Evolutionary conservation across 2,113 vertebrate species (phyloP), one percentile per base, ranked within the genome.

Genomic region (Alexandromys fortis): DNA sequence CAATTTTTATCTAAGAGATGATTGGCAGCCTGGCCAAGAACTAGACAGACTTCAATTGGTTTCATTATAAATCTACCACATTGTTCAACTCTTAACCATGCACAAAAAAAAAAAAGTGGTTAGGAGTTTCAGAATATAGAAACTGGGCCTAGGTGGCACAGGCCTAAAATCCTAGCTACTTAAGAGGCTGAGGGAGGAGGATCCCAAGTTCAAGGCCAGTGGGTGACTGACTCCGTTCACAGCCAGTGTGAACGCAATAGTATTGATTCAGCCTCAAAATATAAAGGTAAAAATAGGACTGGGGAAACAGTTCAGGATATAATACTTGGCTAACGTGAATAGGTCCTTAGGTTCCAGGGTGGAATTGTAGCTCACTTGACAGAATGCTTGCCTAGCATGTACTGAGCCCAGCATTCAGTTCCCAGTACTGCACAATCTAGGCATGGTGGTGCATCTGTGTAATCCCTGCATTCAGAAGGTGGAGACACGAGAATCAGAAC

Each of bases 1-100:
- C 67, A 72, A 88, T 55, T 86, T 91, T 92, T 16, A 92, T 55
- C 7, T 49, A 91, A 52, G 49, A 95, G 45, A 95, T 78, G 55
- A 70, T 21, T 58, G 42, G 22, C 81, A 93, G 47, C 35, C 26
- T 89, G n/a, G 78, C 61, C 70, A 55, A 89, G 81, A 55, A 83
- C 68, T 19, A 87, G 38, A 88, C 75, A 94, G 58, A 85, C 94
- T 49, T 92, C 38, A 78, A 90, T 83, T 55, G n/a, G 35, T 79
- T 90, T 92, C n/a, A 81, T 92, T 79, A 12, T 65, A 91, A 78
- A 72, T 79, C 33, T 38, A 75, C 30, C 9, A 22, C 28, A 47
- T 22, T 68, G 30, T 35, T 68, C 19, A 86, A 65, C 83, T 86
- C 38, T 30, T 86, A 86, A 45, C 81, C n/a, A 9, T 30, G n/a